Conservation (phyloP, 1,140 invertebrate genomes). For the Pseudobourletiella spinata region DNA sequence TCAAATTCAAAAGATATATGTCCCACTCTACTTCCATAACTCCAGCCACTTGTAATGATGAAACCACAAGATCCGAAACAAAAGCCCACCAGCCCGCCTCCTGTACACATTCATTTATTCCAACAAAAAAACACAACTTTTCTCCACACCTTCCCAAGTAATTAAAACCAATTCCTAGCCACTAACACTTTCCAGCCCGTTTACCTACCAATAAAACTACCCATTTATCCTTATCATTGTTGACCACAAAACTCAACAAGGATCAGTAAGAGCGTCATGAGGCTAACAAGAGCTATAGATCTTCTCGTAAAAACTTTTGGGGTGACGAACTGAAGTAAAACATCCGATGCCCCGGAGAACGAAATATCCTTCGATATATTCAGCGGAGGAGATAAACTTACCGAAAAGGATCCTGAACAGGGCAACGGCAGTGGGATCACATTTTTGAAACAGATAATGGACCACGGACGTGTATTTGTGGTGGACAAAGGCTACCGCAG, state of each 20-base stretch:
- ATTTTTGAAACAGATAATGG: slow-evolving; percentile 21
- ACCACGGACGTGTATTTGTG: background rate
- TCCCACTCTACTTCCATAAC: background rate
- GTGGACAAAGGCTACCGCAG: background rate
- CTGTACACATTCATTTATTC: no score
- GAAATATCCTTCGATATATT: background rate
- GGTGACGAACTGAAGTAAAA: no score
- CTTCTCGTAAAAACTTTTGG: no score
- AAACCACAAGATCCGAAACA: background rate
- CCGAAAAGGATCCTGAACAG: slow-evolving; percentile 35
- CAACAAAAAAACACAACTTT: background rate
- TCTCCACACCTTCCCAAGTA: no score
- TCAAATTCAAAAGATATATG: background rate
- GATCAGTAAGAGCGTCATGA: background rate
- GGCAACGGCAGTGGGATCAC: slow-evolving; percentile 17
- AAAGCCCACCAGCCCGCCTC: no score
- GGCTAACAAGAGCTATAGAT: background rate
- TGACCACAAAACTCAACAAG: background rate
- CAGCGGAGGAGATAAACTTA: slow-evolving; percentile 12
- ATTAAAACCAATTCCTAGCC: no score
- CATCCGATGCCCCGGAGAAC: no score
- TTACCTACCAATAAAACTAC: background rate
- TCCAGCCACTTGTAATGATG: no score
- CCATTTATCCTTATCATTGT: background rate
- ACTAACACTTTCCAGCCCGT: no score